These are phyloP conservation scores for Heliconius ismenius DNA, from an alignment of 2,888 invertebrate genomes.

Conservation along the genomic window DNA sequence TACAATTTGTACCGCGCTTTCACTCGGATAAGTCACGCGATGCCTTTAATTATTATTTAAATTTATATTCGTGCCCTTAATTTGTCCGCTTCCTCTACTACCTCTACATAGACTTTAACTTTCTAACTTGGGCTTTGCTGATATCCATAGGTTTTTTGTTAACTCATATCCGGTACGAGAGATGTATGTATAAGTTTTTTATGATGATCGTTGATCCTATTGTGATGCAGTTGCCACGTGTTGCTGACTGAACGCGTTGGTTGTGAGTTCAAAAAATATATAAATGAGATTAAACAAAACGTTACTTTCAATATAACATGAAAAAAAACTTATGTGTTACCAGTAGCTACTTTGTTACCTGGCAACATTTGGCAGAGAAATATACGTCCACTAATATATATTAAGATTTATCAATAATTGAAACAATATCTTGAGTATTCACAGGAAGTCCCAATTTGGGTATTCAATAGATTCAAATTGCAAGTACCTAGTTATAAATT, in stretches of 20 bases:
- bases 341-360: background rate
- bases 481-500: constrained; percentile 31
- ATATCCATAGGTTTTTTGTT: constrained; percentile 29
- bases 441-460: constrained; percentile 41
- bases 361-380: background rate
- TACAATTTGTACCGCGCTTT: constrained; percentile 67
- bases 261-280: background rate
- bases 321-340: background rate
- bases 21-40: constrained; percentile 70
- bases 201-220: background rate
- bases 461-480: constrained; percentile 40
- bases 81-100: constrained; percentile 30
- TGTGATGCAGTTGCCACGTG: background rate
- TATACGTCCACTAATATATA: background rate
- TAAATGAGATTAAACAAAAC: too few relatives aligned
- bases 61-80: constrained; percentile 42
- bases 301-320: background rate
- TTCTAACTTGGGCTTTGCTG: constrained; percentile 33
- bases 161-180: constrained; percentile 13
- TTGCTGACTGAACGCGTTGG: background rate
- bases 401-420: background rate
- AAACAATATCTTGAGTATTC: constrained; percentile 28
- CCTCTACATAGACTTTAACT: constrained; percentile 29
- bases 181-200: background rate
- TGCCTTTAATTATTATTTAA: constrained; percentile 44